Conservation (phyloP, 2,113 vertebrate genomes). For the Megalops atlanticus region DNA sequence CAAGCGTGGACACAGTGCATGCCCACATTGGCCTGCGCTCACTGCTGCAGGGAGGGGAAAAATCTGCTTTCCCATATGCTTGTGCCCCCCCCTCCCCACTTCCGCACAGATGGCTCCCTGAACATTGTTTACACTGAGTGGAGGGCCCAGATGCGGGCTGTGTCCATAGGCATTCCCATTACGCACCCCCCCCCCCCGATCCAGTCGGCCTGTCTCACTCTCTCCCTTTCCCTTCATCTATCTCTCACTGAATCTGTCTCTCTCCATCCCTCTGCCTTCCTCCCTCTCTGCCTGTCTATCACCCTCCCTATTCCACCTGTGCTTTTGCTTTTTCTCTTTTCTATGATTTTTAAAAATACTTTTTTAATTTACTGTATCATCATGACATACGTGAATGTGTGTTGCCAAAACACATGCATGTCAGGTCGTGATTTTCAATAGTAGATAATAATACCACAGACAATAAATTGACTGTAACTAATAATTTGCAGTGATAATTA, state of each 20-base stretch:
- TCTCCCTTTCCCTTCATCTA: not conserved
- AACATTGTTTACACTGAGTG: slow-evolving; percentile 98
- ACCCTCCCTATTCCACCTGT: not conserved
- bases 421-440: not conserved
- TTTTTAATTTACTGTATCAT: too few species aligned
- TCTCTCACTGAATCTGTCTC: too few species aligned
- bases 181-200: slow-evolving; percentile 39
- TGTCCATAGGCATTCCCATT: slow-evolving; percentile 66
- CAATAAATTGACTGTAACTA: too few species aligned
- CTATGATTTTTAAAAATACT: too few species aligned
- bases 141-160: slow-evolving; percentile 86
- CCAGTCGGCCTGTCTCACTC: not conserved
- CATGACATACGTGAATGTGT: not conserved
- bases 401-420: not conserved
- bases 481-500: not conserved
- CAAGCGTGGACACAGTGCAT: slow-evolving; percentile 87
- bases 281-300: not conserved
- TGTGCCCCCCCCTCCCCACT: slow-evolving; percentile 80
- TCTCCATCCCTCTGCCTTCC: not conserved
- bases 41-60: slow-evolving; percentile 93
- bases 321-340: not conserved
- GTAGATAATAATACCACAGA: not conserved
- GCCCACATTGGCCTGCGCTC: slow-evolving; percentile 88
- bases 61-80: slow-evolving; percentile 99
- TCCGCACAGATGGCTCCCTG: slow-evolving; percentile 94